These are phyloP conservation scores for Rhingia rostrata DNA, from an alignment of 2,888 invertebrate species.

Conservation along the genomic window DNA sequence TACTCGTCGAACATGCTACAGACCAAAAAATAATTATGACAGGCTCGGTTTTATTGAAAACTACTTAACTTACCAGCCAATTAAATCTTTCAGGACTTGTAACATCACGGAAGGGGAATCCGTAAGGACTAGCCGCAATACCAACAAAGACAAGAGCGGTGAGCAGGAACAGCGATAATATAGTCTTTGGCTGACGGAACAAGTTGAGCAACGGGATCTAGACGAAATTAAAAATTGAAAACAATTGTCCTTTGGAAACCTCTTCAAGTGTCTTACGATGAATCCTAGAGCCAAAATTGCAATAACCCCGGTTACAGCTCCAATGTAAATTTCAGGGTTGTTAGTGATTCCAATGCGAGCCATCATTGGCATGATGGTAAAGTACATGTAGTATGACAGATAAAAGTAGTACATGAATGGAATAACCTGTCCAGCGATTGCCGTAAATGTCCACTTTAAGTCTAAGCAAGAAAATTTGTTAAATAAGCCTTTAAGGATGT, in stretches of 20 bases:
- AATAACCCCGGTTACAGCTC: constrained; percentile 78
- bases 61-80: constrained; percentile 83
- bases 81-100: constrained; percentile 83
- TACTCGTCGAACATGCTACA: constrained; percentile 83
- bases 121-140: constrained; percentile 83
- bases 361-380: constrained; percentile 86
- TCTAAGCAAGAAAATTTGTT: constrained; percentile 74
- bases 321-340: constrained; percentile 85
- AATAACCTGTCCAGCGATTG: constrained; percentile 81
- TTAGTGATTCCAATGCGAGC: constrained; percentile 84
- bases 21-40: not conserved
- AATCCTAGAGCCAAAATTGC: constrained; percentile 78
- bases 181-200: constrained; percentile 80
- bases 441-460: constrained; percentile 81
- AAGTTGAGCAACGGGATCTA: constrained; percentile 80
- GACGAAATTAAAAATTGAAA: not conserved
- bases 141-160: constrained; percentile 79
- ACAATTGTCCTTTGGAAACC: not conserved
- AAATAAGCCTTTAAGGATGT: not conserved
- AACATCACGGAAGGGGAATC: constrained; percentile 85
- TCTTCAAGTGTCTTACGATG: constrained; percentile 72
- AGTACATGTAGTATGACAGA: constrained; percentile 83
- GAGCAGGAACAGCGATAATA: constrained; percentile 78
- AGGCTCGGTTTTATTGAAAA: no score
- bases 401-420: constrained; percentile 84